Evolutionary conservation across 2,797 vertebrate genomes (phyloP).

Genomic region (Pelodytes ibericus): DNA sequence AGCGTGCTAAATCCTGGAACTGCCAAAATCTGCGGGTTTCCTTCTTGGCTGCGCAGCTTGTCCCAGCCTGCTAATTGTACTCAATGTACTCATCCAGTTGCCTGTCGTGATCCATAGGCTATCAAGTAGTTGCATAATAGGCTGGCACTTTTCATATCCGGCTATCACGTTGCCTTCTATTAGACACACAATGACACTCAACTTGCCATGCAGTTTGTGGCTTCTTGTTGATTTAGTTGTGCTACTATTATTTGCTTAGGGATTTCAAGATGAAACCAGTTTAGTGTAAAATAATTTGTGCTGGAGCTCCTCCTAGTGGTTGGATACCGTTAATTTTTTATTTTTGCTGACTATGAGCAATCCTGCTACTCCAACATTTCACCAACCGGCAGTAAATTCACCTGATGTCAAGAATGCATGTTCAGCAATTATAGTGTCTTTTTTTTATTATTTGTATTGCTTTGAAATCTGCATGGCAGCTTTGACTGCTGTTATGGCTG

Average conservation of each 20-base stretch:
- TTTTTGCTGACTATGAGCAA: not conserved
- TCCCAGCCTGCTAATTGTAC: no score
- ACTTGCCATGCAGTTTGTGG: slow-evolving; percentile 19
- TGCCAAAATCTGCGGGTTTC: not conserved
- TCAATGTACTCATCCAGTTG: not conserved
- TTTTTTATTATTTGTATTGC: not conserved
- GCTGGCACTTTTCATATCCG: not conserved
- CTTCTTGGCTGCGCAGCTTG: not conserved
- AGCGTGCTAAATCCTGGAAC: not conserved
- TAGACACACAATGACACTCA: not conserved
- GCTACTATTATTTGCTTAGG: not conserved
- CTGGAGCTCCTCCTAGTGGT: slow-evolving; percentile 33
- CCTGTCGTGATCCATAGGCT: not conserved
- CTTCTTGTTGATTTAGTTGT: slow-evolving; percentile 19
- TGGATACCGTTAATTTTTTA: no score
- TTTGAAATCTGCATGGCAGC: no score
- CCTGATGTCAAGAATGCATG: no score
- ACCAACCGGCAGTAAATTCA: no score
- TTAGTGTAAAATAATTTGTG: not conserved
- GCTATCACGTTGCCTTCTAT: no score
- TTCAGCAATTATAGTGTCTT: not conserved
- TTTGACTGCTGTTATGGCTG: no score
- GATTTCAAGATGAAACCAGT: slow-evolving; percentile 7
- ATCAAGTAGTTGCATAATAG: no score
- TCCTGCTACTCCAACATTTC: no score